Base-by-base conservation (phyloP, 2,113 vertebrate genomes). In the Rhinolophus sinicus region DNA sequence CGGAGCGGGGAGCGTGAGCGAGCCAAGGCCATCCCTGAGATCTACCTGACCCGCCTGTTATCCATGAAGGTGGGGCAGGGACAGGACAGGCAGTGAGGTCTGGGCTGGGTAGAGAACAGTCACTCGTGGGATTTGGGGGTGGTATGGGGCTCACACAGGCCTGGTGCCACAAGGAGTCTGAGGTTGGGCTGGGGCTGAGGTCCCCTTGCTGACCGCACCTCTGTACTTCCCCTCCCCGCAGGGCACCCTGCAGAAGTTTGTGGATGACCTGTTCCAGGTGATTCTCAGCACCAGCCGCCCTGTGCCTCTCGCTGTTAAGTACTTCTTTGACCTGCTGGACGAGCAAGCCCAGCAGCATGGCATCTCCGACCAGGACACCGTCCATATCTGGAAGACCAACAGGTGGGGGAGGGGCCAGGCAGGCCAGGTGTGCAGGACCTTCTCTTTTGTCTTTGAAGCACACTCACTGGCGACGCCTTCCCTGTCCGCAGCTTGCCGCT, bases 321-420 rank as follows among this genome's bases (percentile, higher is more conserved):
- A 99, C 95, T 99, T 99, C 97, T 99, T 99, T 56, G 99, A 99
- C 97, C 98, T 99, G 88, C 97, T 99, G 96, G 99, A 99, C 38
- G 99, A 99, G 95, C 99, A 99, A 97, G 99, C 99, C 0, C 93
- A 97, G 44, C 99, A 99, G 81, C 99, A 99, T 0, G 99, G 99
- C 85, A 99, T 99, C 13, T 94, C 98, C 0, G 99, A 99, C 98
- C 98, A 99, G 0, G 99, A 99, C 97, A 99, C 99, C 0, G 99
- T 99, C 95, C 99, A 99, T 87, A 99, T 99, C 92, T 99, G 99
- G 99, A 99, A 99, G 98, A 99, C 99, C 94, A 99, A 99, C 98
- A 99, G 99, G 99, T 99, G 91, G 99, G 99, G 99, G 94, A 0
- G 28, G 62, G 52, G 77, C 24, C 4, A 6, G 75, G 19, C 0